These are phyloP conservation scores for Pterostichus niger DNA, from an alignment of 2,888 invertebrate genomes.

Conservation along the genomic window DNA sequence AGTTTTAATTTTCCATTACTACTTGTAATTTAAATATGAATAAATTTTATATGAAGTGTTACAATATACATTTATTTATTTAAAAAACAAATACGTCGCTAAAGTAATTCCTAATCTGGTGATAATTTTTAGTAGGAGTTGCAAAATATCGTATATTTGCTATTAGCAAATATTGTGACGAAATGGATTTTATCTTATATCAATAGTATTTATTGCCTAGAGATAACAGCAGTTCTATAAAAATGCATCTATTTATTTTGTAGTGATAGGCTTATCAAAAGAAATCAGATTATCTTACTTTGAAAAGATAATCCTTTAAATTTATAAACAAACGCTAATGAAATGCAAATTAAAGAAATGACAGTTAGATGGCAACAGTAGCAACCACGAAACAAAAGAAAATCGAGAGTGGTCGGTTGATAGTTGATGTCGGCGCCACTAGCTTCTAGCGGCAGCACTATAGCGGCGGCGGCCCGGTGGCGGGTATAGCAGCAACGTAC, in stretches of 20 bases:
- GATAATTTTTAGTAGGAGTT: constrained; percentile 3
- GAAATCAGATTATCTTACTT: background rate
- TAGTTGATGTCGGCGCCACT: constrained; percentile 3
- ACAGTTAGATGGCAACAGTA: constrained; percentile 5
- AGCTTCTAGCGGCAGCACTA: constrained; percentile 11
- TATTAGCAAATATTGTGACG: too few relatives aligned
- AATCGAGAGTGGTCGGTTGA: background rate
- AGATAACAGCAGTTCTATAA: too few relatives aligned
- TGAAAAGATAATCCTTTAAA: constrained; percentile 5
- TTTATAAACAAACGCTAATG: background rate
- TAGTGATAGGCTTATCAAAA: too few relatives aligned
- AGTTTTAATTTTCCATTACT: background rate
- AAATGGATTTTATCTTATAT: too few relatives aligned
- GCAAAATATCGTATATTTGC: background rate
- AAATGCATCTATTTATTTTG: too few relatives aligned
- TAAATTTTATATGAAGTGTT: constrained; percentile 23
- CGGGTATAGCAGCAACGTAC: constrained; percentile 14
- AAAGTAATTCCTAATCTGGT: background rate
- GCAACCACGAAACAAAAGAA: background rate
- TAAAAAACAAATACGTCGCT: too few relatives aligned
- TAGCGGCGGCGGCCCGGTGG: background rate
- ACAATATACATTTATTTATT: background rate
- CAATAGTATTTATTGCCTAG: too few relatives aligned
- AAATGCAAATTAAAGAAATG: background rate
- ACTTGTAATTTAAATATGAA: constrained; percentile 5